These are phyloP conservation scores for Phrynocephalus forsythii DNA, from an alignment of 2,797 vertebrate genomes.

Conservation along the genomic window DNA sequence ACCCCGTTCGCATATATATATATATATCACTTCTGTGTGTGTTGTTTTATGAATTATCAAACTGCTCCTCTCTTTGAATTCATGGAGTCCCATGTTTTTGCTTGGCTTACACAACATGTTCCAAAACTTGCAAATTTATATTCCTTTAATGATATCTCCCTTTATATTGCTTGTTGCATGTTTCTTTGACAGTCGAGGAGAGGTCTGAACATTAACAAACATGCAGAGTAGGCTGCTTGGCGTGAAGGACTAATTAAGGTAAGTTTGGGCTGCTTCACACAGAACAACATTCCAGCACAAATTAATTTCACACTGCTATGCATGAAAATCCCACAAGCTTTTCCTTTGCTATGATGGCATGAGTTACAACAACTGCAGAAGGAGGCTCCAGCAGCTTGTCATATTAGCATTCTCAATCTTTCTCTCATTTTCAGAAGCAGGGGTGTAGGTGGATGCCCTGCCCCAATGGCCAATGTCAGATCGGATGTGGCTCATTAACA, in stretches of 20 bases:
- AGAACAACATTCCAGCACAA: background rate
- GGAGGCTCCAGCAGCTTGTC: background rate
- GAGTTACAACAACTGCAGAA: background rate
- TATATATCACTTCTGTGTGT: slow-evolving; percentile 55
- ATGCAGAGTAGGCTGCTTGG: background rate
- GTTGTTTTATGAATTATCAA: slow-evolving; percentile 57
- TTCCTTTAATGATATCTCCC: slow-evolving; percentile 49
- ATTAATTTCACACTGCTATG: slow-evolving; percentile 13
- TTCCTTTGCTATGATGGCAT: background rate
- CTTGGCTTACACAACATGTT: slow-evolving; percentile 63
- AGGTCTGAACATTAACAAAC: background rate
- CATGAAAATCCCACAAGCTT: slow-evolving; percentile 14
- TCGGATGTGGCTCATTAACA: background rate
- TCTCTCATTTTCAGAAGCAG: background rate
- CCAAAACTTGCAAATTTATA: slow-evolving; percentile 3
- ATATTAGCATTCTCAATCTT: background rate
- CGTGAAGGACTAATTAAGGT: slow-evolving; percentile 8
- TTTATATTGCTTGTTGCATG: background rate
- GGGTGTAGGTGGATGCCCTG: background rate
- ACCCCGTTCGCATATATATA: fast-evolving
- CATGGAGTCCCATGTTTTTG: slow-evolving; percentile 56
- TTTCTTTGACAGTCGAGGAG: fast-evolving
- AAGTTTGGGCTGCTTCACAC: background rate
- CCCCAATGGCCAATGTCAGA: background rate
- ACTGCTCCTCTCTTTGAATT: slow-evolving; percentile 49